phyloP scores from a whole-genome alignment of 2,888 invertebrate species.

The Drosophila meridiana region DNA sequence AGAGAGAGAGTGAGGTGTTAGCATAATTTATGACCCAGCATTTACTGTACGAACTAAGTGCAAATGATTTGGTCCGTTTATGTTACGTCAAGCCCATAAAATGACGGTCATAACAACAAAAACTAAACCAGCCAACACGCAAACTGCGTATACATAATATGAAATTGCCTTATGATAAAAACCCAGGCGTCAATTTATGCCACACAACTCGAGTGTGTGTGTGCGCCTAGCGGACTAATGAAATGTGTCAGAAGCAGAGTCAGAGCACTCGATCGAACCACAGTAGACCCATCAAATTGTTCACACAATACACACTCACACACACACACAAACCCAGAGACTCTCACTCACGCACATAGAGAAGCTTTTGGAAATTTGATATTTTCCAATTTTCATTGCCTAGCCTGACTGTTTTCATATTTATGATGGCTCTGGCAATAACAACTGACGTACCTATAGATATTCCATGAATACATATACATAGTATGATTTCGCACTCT shows the following conservation, averaged over 20 bases:
- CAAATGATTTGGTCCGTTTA: conserved; percentile 68
- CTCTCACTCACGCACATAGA: background rate
- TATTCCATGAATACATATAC: conserved; percentile 51
- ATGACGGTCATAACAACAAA: conserved; percentile 54
- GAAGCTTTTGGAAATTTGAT: conserved; percentile 67
- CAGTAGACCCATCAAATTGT: conserved; percentile 37
- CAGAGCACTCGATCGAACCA: conserved; percentile 58
- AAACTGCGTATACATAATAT: conserved; percentile 66
- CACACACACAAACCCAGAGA: conserved; percentile 13
- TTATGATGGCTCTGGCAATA: conserved; percentile 61
- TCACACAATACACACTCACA: conserved; percentile 25
- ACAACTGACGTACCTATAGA: conserved; percentile 56
- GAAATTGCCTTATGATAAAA: conserved; percentile 74
- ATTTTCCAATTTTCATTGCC: conserved; percentile 77
- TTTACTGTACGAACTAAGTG: conserved; percentile 61
- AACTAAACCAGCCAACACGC: conserved; percentile 58
- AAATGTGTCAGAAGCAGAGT: conserved; percentile 73
- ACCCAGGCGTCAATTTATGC: conserved; percentile 71
- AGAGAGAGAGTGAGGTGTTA: conserved; percentile 47
- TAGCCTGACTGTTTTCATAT: conserved; percentile 58
- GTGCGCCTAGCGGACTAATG: conserved; percentile 63
- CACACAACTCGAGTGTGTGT: conserved; percentile 34
- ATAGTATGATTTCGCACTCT: conserved; percentile 58
- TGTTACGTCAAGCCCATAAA: conserved; percentile 62
- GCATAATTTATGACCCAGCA: conserved; percentile 65